Percentiles rank a stretch among this genome's conserved stretches.
These are phyloP conservation scores for Peucedramus taeniatus DNA, from an alignment of 2,113 vertebrate species.

Conservation along the genomic window DNA sequence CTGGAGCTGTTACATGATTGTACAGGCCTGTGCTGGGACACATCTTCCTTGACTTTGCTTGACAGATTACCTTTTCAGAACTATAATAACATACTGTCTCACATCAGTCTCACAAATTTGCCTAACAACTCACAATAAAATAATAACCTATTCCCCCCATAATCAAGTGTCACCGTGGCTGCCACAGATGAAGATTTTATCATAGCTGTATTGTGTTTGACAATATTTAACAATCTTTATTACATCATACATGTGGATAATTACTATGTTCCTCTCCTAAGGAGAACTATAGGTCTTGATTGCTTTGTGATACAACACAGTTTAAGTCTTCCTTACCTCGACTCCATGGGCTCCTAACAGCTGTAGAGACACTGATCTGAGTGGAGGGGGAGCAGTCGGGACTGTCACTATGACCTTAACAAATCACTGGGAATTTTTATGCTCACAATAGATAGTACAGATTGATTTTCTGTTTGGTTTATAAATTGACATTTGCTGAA, in stretches of 20 bases:
- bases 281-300: background rate
- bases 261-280: background rate
- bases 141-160: background rate
- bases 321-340: background rate
- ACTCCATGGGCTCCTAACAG: background rate
- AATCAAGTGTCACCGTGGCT: background rate
- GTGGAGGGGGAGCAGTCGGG: background rate
- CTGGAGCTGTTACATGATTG: background rate
- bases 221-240: background rate
- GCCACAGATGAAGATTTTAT: background rate
- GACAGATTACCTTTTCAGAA: background rate
- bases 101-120: background rate
- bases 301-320: background rate
- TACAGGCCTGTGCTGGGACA: background rate
- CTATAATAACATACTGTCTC: background rate
- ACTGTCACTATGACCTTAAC: background rate
- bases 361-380: background rate
- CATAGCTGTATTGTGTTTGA: background rate
- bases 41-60: background rate
- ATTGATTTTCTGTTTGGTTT: background rate
- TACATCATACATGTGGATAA: background rate
- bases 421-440: background rate
- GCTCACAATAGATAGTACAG: background rate
- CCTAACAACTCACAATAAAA: background rate
- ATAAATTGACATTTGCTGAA: background rate